Evolutionary conservation across 2,113 vertebrate genomes (phyloP).

Genomic region (Pseudorectes ferrugineus): DNA sequence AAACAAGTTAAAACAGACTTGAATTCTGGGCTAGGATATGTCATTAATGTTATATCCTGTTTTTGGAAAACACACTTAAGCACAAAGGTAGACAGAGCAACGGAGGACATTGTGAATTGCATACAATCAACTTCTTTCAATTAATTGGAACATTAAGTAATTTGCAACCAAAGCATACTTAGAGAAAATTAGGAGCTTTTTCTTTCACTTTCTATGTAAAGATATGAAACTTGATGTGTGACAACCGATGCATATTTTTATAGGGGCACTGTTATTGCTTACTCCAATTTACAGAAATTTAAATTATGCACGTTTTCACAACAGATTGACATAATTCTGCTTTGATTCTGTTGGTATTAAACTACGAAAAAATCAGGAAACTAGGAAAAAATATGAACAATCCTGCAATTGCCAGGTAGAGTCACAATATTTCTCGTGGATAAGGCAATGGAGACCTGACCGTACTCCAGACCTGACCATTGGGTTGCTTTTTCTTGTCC

Average conservation of each 20-base stretch:
- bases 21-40: background rate
- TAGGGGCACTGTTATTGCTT: background rate
- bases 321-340: background rate
- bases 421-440: background rate
- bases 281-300: background rate
- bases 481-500: background rate
- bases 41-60: background rate
- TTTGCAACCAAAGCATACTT: background rate
- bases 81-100: background rate
- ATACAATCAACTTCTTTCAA: background rate
- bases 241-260: rapidly evolving
- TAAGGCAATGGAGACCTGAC: background rate
- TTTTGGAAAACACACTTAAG: background rate
- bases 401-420: background rate
- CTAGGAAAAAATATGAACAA: background rate
- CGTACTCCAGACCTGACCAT: background rate
- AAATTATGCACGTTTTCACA: background rate
- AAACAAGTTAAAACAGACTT: background rate
- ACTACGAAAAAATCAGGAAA: background rate
- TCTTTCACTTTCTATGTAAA: background rate
- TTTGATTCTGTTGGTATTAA: background rate
- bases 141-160: background rate
- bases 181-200: background rate
- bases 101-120: rapidly evolving
- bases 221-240: background rate